Conservation (phyloP, 92 coral and sea anemone genomes). For the Umimayanthus chanpuru region DNA sequence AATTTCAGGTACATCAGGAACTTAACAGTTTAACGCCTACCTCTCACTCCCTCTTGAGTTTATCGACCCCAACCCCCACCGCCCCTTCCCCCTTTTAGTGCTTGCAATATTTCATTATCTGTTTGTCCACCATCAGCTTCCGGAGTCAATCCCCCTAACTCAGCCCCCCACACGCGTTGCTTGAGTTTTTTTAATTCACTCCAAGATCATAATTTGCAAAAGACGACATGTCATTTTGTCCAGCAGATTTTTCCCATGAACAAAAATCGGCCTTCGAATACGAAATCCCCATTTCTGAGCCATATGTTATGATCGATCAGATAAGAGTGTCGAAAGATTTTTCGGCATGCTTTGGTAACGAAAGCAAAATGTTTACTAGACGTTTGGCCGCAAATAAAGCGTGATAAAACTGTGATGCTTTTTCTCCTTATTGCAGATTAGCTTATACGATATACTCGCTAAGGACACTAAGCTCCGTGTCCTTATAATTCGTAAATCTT, state of each 20-base stretch:
- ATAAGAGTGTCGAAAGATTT: neutral
- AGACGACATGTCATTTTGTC: neutral
- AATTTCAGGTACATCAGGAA: too few species aligned
- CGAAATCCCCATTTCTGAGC: neutral
- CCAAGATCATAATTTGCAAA: neutral
- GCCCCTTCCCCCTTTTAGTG: too few species aligned
- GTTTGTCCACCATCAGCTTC: conserved; percentile 3
- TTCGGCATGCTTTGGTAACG: neutral
- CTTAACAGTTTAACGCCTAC: too few species aligned
- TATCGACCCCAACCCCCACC: too few species aligned
- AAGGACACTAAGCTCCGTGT: too few species aligned
- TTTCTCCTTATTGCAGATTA: neutral
- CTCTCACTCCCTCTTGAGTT: neutral
- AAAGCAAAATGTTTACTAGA: neutral
- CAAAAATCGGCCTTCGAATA: neutral
- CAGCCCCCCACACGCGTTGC: neutral
- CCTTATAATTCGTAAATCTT: too few species aligned
- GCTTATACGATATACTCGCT: too few species aligned
- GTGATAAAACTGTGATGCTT: neutral
- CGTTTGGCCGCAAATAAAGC: neutral
- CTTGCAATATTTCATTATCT: neutral
- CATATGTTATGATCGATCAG: neutral
- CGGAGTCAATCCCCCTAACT: neutral
- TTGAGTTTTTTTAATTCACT: neutral
- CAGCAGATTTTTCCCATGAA: neutral